phyloP scores from a whole-genome alignment of 2,113 vertebrate genomes.

The Pygathrix nemaeus region DNA sequence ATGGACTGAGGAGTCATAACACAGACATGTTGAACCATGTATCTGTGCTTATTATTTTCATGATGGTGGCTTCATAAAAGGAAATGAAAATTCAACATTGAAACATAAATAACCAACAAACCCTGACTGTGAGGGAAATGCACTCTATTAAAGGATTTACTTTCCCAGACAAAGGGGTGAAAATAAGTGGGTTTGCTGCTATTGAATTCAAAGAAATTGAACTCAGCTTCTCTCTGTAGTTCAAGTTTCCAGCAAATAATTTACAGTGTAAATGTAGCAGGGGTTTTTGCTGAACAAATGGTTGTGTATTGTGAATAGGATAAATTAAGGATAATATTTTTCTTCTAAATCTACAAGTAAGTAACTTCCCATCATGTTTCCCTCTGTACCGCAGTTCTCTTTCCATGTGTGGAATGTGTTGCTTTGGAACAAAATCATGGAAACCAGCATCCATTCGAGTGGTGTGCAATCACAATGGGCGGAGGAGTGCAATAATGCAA shows the following conservation, averaged over 20 bases:
- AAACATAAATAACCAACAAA: conserved; percentile 78
- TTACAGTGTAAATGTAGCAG: conserved; percentile 60
- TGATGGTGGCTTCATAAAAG: conserved; percentile 81
- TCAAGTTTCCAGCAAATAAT: conserved; percentile 71
- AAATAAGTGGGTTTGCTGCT: conserved; percentile 68
- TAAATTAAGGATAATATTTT: conserved; percentile 54
- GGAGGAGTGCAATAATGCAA: not conserved
- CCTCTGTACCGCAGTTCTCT: not conserved
- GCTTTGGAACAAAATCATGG: conserved; percentile 2
- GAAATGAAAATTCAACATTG: conserved; percentile 78
- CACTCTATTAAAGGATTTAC: conserved; percentile 80
- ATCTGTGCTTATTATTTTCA: conserved; percentile 71
- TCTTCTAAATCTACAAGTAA: not conserved
- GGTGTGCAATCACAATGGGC: not conserved
- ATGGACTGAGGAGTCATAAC: conserved; percentile 75
- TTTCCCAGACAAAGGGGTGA: conserved; percentile 73
- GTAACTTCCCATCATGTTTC: conserved; percentile 24
- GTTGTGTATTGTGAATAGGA: not conserved
- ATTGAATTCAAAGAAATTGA: conserved; percentile 71
- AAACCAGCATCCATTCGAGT: not conserved
- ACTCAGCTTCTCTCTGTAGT: conserved; percentile 54
- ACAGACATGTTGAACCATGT: conserved; percentile 55
- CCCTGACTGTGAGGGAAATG: conserved; percentile 79
- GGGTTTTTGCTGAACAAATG: conserved; percentile 70
- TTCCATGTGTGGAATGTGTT: not conserved